Evolutionary conservation across 1,140 invertebrate species (phyloP).

Genomic region (Ruditapes philippinarum): DNA sequence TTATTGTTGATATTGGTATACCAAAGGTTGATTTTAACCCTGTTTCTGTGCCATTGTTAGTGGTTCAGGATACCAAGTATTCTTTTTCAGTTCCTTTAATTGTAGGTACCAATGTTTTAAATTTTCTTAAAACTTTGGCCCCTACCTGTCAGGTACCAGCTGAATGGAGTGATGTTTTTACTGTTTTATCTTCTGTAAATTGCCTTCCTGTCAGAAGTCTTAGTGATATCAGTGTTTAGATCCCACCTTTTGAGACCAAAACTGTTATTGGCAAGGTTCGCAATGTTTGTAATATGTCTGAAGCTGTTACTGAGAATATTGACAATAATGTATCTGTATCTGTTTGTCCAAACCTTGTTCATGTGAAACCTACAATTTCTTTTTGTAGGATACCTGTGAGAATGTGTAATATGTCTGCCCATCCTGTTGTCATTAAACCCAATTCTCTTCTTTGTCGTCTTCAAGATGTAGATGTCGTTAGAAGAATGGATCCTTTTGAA

Average conservation of each 20-base stretch:
- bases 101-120: constrained; percentile 61
- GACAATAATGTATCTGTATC: background rate
- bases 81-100: constrained; percentile 41
- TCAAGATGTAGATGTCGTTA: background rate
- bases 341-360: background rate
- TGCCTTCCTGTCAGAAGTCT: background rate
- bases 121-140: background rate
- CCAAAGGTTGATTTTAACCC: background rate
- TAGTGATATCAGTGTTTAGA: background rate
- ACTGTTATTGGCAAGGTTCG: background rate
- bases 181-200: background rate
- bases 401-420: background rate
- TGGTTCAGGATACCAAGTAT: constrained; percentile 24
- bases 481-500: background rate
- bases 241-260: background rate
- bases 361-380: background rate
- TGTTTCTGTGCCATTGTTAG: constrained; percentile 33
- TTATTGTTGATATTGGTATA: constrained; percentile 6
- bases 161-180: background rate
- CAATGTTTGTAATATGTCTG: background rate
- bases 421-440: background rate
- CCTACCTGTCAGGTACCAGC: background rate
- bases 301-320: background rate
- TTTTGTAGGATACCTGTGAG: background rate
- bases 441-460: background rate